Percentiles rank a stretch among this genome's conserved stretches.
These are phyloP conservation scores for Bombus picipes DNA, from an alignment of 1,140 invertebrate genomes.

Conservation along the genomic window DNA sequence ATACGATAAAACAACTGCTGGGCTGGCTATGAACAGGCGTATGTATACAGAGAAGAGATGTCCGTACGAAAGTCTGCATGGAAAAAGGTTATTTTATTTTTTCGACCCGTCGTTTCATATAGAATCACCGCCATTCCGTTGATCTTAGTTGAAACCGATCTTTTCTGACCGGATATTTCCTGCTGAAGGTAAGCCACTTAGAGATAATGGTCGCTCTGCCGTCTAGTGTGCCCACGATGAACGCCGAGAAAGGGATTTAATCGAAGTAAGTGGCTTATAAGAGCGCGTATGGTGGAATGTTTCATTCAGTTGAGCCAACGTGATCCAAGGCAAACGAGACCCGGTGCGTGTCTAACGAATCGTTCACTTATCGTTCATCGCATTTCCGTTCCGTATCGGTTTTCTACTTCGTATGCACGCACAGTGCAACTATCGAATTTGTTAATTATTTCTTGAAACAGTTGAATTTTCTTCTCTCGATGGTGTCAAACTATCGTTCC, in stretches of 20 bases:
- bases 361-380: not conserved
- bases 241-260: conserved; percentile 59
- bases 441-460: too few species aligned
- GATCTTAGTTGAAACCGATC: not conserved
- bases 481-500: too few species aligned
- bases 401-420: too few species aligned
- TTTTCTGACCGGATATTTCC: conserved; percentile 5
- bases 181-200: conserved; percentile 40
- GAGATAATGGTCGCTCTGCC: not conserved
- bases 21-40: too few species aligned
- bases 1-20: not conserved
- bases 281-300: conserved; percentile 61
- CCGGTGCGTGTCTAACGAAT: not conserved
- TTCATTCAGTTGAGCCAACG: conserved; percentile 64
- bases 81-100: not conserved
- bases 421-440: too few species aligned
- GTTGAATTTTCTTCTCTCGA: too few species aligned
- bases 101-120: not conserved
- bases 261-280: conserved; percentile 73
- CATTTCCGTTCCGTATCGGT: too few species aligned
- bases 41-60: not conserved
- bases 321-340: conserved; percentile 44
- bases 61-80: not conserved
- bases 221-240: not conserved
- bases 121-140: not conserved